Evolutionary conservation across 2,888 invertebrate genomes (phyloP).

Genomic region (Nemurella pictetii): DNA sequence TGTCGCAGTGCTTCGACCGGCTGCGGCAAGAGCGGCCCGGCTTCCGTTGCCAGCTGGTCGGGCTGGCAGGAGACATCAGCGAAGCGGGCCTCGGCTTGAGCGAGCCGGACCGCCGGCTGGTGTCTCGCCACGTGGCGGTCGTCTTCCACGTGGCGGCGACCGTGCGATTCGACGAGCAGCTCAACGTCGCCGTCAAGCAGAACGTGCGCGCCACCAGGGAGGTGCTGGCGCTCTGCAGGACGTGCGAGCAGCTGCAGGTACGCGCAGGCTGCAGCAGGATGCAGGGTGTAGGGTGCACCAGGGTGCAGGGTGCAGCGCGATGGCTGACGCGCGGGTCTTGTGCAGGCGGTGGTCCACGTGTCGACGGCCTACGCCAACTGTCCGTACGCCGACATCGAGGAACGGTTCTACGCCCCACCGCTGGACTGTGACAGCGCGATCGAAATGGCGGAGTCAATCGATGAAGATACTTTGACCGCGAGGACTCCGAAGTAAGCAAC

Average conservation of each 20-base stretch:
- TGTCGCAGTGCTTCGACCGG: background rate
- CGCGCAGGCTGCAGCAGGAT: background rate
- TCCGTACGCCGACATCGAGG: slow-evolving; percentile 53
- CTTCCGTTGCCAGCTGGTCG: background rate
- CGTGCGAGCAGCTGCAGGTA: slow-evolving; percentile 21
- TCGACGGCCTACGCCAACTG: slow-evolving; percentile 62
- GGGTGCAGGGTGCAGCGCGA: background rate
- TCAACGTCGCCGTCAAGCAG: slow-evolving; percentile 59
- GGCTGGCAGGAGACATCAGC: slow-evolving; percentile 6
- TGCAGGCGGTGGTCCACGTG: slow-evolving; percentile 54
- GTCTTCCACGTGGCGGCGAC: slow-evolving; percentile 65
- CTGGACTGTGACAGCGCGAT: slow-evolving; percentile 40
- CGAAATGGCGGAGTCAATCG: slow-evolving; percentile 42
- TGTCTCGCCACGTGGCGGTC: slow-evolving; percentile 53
- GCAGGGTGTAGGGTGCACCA: background rate
- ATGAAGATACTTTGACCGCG: slow-evolving; percentile 35
- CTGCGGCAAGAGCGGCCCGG: background rate
- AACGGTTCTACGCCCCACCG: slow-evolving; percentile 50
- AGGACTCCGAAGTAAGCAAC: background rate
- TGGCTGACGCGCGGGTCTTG: background rate
- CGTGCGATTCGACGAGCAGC: slow-evolving; percentile 61
- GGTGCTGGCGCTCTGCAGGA: slow-evolving; percentile 56
- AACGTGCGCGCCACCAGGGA: slow-evolving; percentile 60
- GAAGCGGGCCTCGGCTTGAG: slow-evolving; percentile 45
- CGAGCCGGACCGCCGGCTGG: slow-evolving; percentile 49